Evolutionary conservation across 2,888 invertebrate species (phyloP), one percentile per base, ranked within the genome.

Genomic region (Epinotia ramella): DNA sequence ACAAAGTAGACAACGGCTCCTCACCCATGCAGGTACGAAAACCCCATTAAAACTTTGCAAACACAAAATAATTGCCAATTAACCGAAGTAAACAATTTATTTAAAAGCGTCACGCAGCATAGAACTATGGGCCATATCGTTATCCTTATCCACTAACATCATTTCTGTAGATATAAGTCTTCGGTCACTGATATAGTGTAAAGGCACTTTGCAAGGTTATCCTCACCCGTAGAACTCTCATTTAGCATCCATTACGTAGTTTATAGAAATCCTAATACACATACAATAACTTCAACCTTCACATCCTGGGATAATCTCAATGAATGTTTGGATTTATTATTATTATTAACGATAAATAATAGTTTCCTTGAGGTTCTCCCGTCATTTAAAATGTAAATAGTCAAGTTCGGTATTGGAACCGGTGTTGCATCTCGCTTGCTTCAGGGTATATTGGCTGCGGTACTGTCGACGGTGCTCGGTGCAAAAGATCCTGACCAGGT

Each of bases 391-490:
- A 86, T 93, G 92, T 94, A 94, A 85, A 93, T 94, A 94, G 92
- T 91, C 92, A 92, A 90, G 85, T 89, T 89, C 89, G 94, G 94
- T 94, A 93, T 94, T 86, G 94, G 94, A 94, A 87, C 92, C 85
- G 93, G 94, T 91, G 86, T 93, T 87, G 94, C 94, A 95, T 95
- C 93, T 95, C 92, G 94, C 95, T 95, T 95, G 94, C 95, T 95
- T 96, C 97, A 98, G 98, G 97, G 97, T 95, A 96, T 98, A 95
- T 97, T 98, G 96, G 97, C 97, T 92, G 97, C 97, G 94, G 97
- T 98, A 94, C 96, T 98, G 95, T 97, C 97, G 92, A 96, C 97
- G 94, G 96, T 98, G 95, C 96, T 98, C 95, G 98, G 98, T 95
- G 96, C 97, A 94, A 97, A 97, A 96, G 97, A 98, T 95, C 98